These are phyloP conservation scores for Pseudopodoces humilis DNA, from an alignment of 2,113 vertebrate species.

Conservation along the genomic window DNA sequence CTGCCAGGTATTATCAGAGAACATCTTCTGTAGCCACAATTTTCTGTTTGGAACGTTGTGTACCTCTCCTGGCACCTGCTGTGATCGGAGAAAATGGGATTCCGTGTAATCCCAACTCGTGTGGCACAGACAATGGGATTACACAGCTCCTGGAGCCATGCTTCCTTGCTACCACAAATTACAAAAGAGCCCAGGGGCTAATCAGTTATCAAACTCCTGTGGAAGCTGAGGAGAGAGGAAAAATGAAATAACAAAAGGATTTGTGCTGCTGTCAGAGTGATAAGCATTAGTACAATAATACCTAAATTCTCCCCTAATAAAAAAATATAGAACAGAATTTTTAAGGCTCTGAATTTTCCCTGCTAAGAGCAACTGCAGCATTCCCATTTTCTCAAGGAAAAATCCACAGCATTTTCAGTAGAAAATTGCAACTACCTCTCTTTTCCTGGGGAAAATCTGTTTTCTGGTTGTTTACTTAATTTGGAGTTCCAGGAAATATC, in stretches of 20 bases:
- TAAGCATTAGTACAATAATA: slow-evolving; percentile 10
- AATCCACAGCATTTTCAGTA: neutral
- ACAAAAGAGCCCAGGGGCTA: neutral
- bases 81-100: neutral
- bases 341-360: neutral
- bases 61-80: neutral
- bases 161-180: neutral
- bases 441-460: neutral
- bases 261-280: slow-evolving; percentile 6
- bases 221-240: neutral
- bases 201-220: neutral
- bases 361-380: neutral
- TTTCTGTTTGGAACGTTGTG: neutral
- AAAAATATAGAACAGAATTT: neutral
- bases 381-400: neutral
- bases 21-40: neutral
- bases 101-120: neutral
- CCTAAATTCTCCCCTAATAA: neutral
- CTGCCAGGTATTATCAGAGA: rapidly evolving
- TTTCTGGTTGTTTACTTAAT: neutral
- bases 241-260: neutral
- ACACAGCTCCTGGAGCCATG: neutral
- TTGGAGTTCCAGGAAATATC: neutral
- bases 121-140: slow-evolving; percentile 28
- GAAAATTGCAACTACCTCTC: neutral